These are phyloP conservation scores for Cephus sareptanus DNA, from an alignment of 2,888 invertebrate genomes.

Conservation along the genomic window DNA sequence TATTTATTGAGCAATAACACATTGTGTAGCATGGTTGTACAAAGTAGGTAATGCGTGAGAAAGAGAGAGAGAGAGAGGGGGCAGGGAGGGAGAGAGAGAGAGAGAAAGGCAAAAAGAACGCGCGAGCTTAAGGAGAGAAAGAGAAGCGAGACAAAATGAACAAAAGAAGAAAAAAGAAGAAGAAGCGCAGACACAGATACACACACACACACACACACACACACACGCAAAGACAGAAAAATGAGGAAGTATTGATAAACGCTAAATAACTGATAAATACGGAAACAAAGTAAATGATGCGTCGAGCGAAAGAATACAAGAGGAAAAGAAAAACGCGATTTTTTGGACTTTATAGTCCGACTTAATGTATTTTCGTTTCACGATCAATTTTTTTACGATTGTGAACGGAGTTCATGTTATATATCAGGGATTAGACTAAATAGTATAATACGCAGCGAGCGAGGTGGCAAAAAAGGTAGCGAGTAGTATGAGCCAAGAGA, in stretches of 20 bases:
- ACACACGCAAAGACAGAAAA: neutral
- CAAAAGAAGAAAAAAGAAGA: slow-evolving; percentile 19
- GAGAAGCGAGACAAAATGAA: slow-evolving; percentile 15
- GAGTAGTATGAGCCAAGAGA: neutral
- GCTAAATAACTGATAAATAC: slow-evolving; percentile 6
- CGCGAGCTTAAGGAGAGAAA: neutral
- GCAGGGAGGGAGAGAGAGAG: slow-evolving; percentile 24
- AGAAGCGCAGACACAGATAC: neutral
- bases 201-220: too few relatives aligned
- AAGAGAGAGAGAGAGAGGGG: slow-evolving; percentile 11
- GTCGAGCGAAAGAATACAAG: slow-evolving; percentile 8
- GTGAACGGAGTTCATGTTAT: slow-evolving; percentile 62
- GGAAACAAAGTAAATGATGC: slow-evolving; percentile 17
- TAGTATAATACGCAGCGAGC: slow-evolving; percentile 55
- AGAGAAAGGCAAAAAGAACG: slow-evolving; percentile 19
- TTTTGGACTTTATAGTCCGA: slow-evolving; percentile 33
- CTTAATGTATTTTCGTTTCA: slow-evolving; percentile 52
- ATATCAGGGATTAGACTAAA: slow-evolving; percentile 65
- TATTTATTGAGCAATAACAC: slow-evolving; percentile 58
- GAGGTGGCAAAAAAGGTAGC: slow-evolving; percentile 40
- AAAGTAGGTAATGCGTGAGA: slow-evolving; percentile 47
- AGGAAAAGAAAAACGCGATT: slow-evolving; percentile 18
- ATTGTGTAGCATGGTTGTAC: slow-evolving; percentile 60
- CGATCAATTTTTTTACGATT: slow-evolving; percentile 57
- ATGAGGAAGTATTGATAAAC: slow-evolving; percentile 14